Base-by-base conservation (phyloP, 1,140 invertebrate species). In the Lysiphlebus fabarum region DNA sequence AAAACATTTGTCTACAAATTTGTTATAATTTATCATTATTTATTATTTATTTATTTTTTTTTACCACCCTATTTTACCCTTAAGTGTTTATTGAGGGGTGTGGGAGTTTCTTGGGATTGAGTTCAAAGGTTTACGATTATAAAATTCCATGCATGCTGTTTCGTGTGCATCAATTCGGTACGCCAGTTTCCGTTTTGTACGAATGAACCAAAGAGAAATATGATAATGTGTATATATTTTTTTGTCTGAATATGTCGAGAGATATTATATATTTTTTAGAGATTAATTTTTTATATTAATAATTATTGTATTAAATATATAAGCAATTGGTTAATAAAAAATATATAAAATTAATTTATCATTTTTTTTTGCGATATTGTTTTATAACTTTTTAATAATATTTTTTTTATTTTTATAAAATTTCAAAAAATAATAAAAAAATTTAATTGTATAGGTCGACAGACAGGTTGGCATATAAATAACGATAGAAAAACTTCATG, bases 141-240 rank as follows among this genome's bases (percentile, higher is more conserved):
- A 78, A 78, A 74, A 78, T 78, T 78, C 76, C 76, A 74, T 74
- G 74, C 70, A 76, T 75, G 73, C 75, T 71, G 73, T 76, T 78
- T 77, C 76, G 74, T 76, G 76, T 78, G 73, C 75, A 78, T 76
- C 76, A 77, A 78, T 78, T 78, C 75, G 75, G 76, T 78, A 77
- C 74, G 75, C 75, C 76, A 78, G 74, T 77, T 75, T 64, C 70
- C 73, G 72, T 68, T 77, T 76, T 75, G 67, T 68, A n/a, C n/a
- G 67, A 68, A 42, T 26, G 56, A 51, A 34, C 33, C 49, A 40
- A 40, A 40, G 38, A 40, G 38, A 7, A 7, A 11, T 40, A 8
- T 40, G 38, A 51, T 37, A 51, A 36, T 51, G 47, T 49, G 47
- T 26, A 26, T 26, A 26, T 26, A 26, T 26, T 26, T 26, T 26